Percentiles rank a stretch among this genome's conserved stretches.
Evolutionary conservation across 2,888 invertebrate genomes (phyloP).

Genomic region (Chloroclysta siterata): DNA sequence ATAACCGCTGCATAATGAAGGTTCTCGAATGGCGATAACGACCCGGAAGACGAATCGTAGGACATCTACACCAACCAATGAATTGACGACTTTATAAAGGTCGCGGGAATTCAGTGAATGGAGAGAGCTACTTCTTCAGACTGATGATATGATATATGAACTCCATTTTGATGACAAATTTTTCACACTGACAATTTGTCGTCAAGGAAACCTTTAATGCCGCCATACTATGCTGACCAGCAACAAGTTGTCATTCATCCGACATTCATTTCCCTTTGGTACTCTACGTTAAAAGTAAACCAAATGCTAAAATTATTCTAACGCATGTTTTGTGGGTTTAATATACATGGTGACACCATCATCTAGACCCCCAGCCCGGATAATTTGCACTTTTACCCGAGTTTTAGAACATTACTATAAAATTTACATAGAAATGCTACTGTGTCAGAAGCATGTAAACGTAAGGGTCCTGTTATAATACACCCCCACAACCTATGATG

Average conservation of each 20-base stretch:
- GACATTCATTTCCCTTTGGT: not conserved
- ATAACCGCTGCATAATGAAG: too few species aligned
- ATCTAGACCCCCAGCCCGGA: slow-evolving; percentile 50
- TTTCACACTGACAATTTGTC: not conserved
- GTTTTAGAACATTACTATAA: slow-evolving; percentile 71
- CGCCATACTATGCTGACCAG: slow-evolving; percentile 12
- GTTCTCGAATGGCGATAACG: too few species aligned
- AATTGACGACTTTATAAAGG: too few species aligned
- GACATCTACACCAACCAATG: too few species aligned
- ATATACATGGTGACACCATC: slow-evolving; percentile 58
- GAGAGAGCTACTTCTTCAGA: too few species aligned
- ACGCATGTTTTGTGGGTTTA: slow-evolving; percentile 59
- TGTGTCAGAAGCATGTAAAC: slow-evolving; percentile 52
- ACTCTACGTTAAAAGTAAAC: slow-evolving; percentile 45
- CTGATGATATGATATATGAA: too few species aligned
- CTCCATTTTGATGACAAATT: too few species aligned
- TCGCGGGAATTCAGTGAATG: too few species aligned
- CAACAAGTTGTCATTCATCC: slow-evolving; percentile 45
- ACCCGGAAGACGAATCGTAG: too few species aligned
- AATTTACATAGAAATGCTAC: slow-evolving; percentile 74
- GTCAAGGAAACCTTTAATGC: not conserved
- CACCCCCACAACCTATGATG: slow-evolving; percentile 33
- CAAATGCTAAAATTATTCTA: slow-evolving; percentile 74
- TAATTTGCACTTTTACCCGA: slow-evolving; percentile 74
- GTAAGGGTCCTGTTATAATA: slow-evolving; percentile 42